These are phyloP conservation scores for Prunella strophiata DNA, from an alignment of 2,797 vertebrate genomes.

Conservation along the genomic window DNA sequence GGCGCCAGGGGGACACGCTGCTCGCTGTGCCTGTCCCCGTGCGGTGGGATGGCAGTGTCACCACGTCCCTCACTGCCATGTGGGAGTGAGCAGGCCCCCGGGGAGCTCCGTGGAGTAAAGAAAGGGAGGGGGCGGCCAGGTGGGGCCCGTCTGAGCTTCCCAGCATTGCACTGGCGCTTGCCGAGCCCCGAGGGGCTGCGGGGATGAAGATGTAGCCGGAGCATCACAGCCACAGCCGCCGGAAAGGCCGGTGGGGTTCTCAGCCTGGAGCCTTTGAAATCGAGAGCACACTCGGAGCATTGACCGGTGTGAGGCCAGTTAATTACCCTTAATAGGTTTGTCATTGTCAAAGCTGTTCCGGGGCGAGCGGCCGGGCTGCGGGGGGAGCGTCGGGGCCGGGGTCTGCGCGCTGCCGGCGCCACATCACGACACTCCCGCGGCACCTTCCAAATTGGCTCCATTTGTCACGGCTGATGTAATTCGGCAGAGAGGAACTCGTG, in stretches of 20 bases:
- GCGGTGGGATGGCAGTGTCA: neutral
- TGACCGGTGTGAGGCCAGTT: slow-evolving; percentile 24
- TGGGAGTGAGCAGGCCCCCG: neutral
- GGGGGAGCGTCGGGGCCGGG: neutral
- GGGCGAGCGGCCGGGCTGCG: neutral
- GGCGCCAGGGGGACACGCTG: accelerated
- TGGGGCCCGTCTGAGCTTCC: neutral
- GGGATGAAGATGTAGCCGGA: neutral
- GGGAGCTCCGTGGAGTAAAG: neutral
- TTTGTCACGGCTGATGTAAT: slow-evolving; percentile 50
- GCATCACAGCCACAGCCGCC: neutral
- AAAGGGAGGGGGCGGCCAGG: neutral
- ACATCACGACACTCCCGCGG: slow-evolving; percentile 1
- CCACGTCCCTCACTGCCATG: accelerated
- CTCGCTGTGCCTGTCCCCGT: neutral
- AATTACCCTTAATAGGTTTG: slow-evolving; percentile 62
- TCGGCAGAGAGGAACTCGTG: slow-evolving; percentile 18
- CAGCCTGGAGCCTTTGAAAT: slow-evolving; percentile 15
- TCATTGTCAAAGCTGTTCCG: neutral
- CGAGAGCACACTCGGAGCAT: neutral
- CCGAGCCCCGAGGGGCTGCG: accelerated
- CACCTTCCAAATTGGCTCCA: slow-evolving; percentile 46
- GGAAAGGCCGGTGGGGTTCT: neutral
- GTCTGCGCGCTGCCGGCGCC: neutral
- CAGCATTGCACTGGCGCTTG: accelerated